Evolutionary conservation across 2,888 invertebrate species (phyloP), one percentile per base, ranked within the genome.

Genomic region (Seira sanloemensis): DNA sequence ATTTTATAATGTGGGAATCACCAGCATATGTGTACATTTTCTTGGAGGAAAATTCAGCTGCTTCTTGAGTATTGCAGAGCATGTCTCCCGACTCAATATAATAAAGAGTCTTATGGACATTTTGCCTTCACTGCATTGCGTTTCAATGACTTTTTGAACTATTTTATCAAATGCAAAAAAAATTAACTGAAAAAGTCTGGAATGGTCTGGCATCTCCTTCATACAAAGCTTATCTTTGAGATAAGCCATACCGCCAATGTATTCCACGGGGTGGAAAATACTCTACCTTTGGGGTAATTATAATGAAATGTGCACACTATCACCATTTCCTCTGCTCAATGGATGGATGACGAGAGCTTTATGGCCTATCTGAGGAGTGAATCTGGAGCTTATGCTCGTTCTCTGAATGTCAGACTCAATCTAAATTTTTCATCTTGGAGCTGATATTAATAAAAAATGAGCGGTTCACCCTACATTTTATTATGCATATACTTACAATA

Each of bases 101-200:
- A 37, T 37, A n/a, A n/a, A n/a, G 37, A 7, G 37, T 4, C 37
- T 37, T 37, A 12, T 4, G 5, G n/a, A n/a, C n/a, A n/a, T 37
- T 37, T 37, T 4, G 37, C 37, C 12, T 37, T 37, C 37, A 12
- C 37, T 37, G n/a, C n/a, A n/a, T n/a, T 37, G 37, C 4, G 4
- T 12, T 12, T 37, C 21, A 74, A 74, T 62, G 62, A 74, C 74
- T 74, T 62, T 74, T 27, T 26, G 12, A 74, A 58, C 58, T 2
- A 54, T 72, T 72, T 72, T 25, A 25, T 18, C 46, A 21, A 50
- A 54, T 54, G 37, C 37, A 37, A 37, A 37, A 37, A 37, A 37
- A 7, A n/a, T n/a, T n/a, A n/a, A n/a, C n/a, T n/a, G n/a, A n/a
- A n/a, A 37, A 37, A 7, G 37, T 37, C 37, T 37, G 37, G 37